Conservation (phyloP, 2,888 invertebrate genomes). For the Lamproptera curius region DNA sequence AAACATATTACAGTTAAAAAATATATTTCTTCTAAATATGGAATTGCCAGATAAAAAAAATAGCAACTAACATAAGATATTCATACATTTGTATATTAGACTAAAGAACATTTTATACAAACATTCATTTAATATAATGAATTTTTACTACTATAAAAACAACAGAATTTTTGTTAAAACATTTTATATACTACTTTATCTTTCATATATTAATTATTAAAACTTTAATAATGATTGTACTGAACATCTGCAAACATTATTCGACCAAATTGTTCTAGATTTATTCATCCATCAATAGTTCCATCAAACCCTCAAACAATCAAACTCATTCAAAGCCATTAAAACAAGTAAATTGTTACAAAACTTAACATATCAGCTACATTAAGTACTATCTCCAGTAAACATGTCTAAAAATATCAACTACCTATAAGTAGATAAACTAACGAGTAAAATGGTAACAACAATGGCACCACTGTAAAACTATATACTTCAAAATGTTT, state of each 20-base stretch:
- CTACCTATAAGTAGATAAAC: conserved; percentile 21
- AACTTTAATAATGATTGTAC: conserved; percentile 6
- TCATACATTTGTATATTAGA: too few species aligned
- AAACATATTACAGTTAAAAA: too few species aligned
- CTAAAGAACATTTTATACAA: too few species aligned
- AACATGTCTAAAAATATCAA: conserved; percentile 42
- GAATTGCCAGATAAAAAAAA: too few species aligned
- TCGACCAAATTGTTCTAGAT: conserved; percentile 9
- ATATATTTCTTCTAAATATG: too few species aligned
- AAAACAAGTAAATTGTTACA: conserved; percentile 22
- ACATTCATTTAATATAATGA: too few species aligned
- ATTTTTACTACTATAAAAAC: too few species aligned
- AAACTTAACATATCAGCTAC: conserved; percentile 25
- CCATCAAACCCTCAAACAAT: conserved; percentile 14
- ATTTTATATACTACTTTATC: too few species aligned
- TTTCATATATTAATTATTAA: too few species aligned
- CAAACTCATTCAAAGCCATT: conserved; percentile 3
- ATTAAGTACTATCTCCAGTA: conserved; percentile 35
- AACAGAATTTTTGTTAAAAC: too few species aligned
- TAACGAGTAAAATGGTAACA: conserved; percentile 62
- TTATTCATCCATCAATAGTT: conserved; percentile 5
- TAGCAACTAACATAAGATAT: too few species aligned
- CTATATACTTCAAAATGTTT: conserved; percentile 8
- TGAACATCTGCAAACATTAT: not conserved
- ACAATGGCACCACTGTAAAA: conserved; percentile 60